Evolutionary conservation across 2,888 invertebrate species (phyloP).

Genomic region (Ophioninae sp.): DNA sequence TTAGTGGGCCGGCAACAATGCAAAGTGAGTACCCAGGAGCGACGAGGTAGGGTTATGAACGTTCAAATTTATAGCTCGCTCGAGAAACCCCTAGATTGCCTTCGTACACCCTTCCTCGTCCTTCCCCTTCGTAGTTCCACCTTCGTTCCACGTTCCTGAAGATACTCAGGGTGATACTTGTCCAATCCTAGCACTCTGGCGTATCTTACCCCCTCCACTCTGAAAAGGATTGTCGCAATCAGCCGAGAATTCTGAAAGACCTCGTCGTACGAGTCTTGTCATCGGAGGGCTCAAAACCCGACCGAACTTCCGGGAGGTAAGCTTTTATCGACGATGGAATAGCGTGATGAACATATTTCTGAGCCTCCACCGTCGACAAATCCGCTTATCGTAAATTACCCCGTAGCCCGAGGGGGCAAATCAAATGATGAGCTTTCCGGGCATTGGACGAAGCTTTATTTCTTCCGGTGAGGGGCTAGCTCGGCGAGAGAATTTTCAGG

Average conservation of each 20-base stretch:
- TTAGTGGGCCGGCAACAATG: conserved; percentile 68
- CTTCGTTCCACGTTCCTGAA: conserved; percentile 41
- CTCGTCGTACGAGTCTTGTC: not conserved
- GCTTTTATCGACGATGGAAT: not conserved
- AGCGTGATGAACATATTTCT: not conserved
- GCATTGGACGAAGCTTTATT: not conserved
- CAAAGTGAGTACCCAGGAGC: conserved; percentile 65
- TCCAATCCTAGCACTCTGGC: not conserved
- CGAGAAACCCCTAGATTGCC: conserved; percentile 54
- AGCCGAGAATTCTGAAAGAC: conserved; percentile 28
- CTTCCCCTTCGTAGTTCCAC: not conserved
- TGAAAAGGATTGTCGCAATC: conserved; percentile 30
- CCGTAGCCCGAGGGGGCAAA: not conserved
- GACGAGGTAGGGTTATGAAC: conserved; percentile 62
- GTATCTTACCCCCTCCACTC: not conserved
- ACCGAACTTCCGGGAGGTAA: not conserved
- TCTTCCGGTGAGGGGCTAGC: too few species aligned
- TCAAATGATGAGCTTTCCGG: not conserved
- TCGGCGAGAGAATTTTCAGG: too few species aligned
- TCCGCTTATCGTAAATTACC: not conserved
- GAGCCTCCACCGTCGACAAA: not conserved
- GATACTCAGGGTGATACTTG: conserved; percentile 9
- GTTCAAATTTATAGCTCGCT: conserved; percentile 62
- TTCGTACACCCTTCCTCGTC: not conserved
- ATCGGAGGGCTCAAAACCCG: not conserved